phyloP scores from a whole-genome alignment of 2,888 invertebrate genomes.

The Nephrotoma appendiculata region DNA sequence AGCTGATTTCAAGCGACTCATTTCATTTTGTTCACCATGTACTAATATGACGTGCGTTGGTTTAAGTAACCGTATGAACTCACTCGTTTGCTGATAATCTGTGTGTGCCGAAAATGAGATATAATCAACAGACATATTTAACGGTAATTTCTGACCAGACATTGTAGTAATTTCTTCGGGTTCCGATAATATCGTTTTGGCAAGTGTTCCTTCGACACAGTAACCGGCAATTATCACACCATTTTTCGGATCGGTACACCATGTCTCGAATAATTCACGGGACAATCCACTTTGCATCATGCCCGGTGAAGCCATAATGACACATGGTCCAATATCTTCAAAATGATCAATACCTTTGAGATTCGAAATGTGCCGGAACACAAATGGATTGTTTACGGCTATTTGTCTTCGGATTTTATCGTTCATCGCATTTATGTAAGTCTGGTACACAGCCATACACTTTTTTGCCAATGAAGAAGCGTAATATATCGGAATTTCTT shows the following conservation, averaged over 20 bases:
- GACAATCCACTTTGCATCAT: slow-evolving; percentile 99
- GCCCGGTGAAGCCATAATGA: slow-evolving; percentile 98
- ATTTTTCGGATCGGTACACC: slow-evolving; percentile 97
- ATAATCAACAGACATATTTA: slow-evolving; percentile 97
- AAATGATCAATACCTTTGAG: slow-evolving; percentile 97
- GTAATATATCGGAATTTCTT: slow-evolving; percentile 98
- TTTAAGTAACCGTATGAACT: slow-evolving; percentile 85
- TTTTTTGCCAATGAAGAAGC: slow-evolving; percentile 98
- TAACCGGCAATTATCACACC: slow-evolving; percentile 98
- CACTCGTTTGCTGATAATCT: slow-evolving; percentile 94
- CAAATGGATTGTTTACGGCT: slow-evolving; percentile 95
- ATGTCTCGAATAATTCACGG: slow-evolving; percentile 92
- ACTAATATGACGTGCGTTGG: slow-evolving; percentile 95
- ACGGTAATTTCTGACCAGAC: slow-evolving; percentile 87
- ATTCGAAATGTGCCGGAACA: slow-evolving; percentile 94
- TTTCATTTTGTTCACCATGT: slow-evolving; percentile 98
- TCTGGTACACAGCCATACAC: slow-evolving; percentile 99
- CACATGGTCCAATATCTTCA: slow-evolving; percentile 98
- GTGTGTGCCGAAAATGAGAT: slow-evolving; percentile 99
- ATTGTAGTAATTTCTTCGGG: slow-evolving; percentile 95
- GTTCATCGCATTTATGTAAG: slow-evolving; percentile 99
- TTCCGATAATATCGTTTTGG: slow-evolving; percentile 89
- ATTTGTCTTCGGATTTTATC: slow-evolving; percentile 92
- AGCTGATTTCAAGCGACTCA: slow-evolving; percentile 90
- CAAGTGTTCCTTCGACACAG: slow-evolving; percentile 80